Base-by-base conservation (phyloP, 1,140 invertebrate genomes). In the Drosophila subpulchrella region DNA sequence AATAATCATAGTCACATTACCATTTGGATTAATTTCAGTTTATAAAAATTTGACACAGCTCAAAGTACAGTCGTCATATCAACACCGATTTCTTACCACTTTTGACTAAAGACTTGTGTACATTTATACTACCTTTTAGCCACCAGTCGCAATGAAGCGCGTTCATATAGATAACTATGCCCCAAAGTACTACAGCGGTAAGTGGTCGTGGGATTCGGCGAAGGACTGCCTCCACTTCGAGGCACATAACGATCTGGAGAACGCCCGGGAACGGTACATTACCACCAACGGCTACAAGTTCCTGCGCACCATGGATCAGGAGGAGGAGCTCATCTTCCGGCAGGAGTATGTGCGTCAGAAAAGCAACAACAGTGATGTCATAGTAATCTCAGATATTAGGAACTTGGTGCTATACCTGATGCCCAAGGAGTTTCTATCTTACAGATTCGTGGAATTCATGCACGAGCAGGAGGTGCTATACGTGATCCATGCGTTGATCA, bases 301-400 rank as follows among this genome's bases (percentile, higher is more conserved):
- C 15, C 15, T 78, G 10, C 62, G 75, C 2, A 67, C 60, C 0
- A 59, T 92, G 2, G 80, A 82, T 54, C 89, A 92, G 46, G 65
- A 88, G 41, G 91, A 92, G 24, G 91, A 92, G 44, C 39, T 88
- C 39, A 88, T 92, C 15, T 90, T 81, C 39, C 78, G 89, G 4
- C 68, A 85, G 20, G 74, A 90, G 13, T 92, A 61, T 56, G 20
- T 58, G n/a, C 72, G 82, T 0, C 13, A 65, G 3, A 41, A 78
- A 0, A 41, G 20, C n/a, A 75, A 66, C 2, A 85, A 90, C 32
- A 44, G 68, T 13, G 89, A 92, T 15, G 70, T 63, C 0, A 65
- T 92, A 24, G 59, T 81, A 2, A 47, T 92, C 0, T 58, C 61
- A 7, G 91, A 92, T 48, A 75, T 92, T 11, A 66, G 84, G 10